phyloP scores from a whole-genome alignment of 1,140 invertebrate species.

The Muscidifurax raptorellus region DNA sequence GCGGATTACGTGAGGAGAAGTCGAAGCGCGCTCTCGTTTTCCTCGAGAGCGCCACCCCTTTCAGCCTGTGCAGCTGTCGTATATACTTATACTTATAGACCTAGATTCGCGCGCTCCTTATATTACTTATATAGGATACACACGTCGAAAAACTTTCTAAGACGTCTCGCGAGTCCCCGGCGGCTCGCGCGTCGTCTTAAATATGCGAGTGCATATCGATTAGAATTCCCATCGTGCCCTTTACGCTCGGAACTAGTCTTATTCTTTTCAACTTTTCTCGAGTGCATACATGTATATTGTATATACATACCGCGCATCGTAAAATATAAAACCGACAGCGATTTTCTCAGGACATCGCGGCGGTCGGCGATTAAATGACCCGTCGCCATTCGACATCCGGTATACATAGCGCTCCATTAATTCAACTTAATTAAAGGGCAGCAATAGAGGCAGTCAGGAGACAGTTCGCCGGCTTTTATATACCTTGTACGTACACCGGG shows the following conservation, averaged over 20 bases:
- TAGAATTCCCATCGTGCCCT: slow-evolving; percentile 16
- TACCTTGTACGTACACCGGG: too few species aligned
- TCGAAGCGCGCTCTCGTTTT: slow-evolving; percentile 33
- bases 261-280: not conserved
- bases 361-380: too few species aligned
- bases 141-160: slow-evolving; percentile 47
- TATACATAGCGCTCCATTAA: not conserved
- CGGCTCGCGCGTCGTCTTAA: too few species aligned
- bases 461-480: too few species aligned
- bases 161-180: not conserved
- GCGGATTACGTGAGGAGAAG: slow-evolving; percentile 34
- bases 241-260: not conserved
- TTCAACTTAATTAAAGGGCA: not conserved
- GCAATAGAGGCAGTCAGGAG: too few species aligned
- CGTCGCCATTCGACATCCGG: too few species aligned
- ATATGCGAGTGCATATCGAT: not conserved
- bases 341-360: too few species aligned
- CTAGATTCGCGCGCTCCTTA: not conserved
- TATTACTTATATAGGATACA: too few species aligned
- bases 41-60: not conserved
- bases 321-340: too few species aligned
- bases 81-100: too few species aligned
- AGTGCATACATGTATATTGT: too few species aligned
- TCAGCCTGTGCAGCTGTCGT: not conserved
- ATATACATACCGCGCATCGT: too few species aligned